phyloP scores from a whole-genome alignment of 1,140 invertebrate genomes.

The Brachionus manjavacas region DNA sequence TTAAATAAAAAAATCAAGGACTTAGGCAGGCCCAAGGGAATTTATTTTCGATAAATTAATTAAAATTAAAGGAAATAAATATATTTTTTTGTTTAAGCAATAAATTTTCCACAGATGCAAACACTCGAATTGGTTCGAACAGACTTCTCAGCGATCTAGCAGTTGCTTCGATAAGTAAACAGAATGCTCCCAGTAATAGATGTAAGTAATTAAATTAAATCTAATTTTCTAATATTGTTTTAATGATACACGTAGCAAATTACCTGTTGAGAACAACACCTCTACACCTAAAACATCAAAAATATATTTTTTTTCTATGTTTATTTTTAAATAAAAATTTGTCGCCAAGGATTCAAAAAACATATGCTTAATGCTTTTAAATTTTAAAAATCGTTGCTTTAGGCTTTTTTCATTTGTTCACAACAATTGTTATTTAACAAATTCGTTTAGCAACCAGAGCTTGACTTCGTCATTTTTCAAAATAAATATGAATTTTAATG shows the following conservation, averaged over 20 bases:
- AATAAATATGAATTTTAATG: background rate
- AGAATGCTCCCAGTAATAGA: background rate
- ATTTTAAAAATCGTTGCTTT: background rate
- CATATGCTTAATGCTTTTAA: background rate
- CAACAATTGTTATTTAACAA: background rate
- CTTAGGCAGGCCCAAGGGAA: background rate
- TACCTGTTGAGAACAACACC: background rate
- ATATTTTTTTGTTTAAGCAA: background rate
- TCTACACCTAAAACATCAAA: background rate
- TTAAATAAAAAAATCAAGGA: background rate
- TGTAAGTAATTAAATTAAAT: background rate
- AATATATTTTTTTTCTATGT: background rate
- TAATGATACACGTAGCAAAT: background rate
- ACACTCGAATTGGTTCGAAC: conserved; percentile 27
- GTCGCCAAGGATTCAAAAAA: conserved; percentile 6
- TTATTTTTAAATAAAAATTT: background rate
- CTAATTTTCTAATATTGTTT: background rate
- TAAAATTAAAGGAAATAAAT: background rate
- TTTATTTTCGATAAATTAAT: no score
- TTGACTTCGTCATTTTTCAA: background rate
- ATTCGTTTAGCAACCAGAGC: background rate
- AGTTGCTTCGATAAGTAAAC: conserved; percentile 15
- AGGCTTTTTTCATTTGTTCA: background rate
- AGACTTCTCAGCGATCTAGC: conserved; percentile 35
- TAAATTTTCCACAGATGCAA: background rate